Evolutionary conservation across 2,888 invertebrate genomes (phyloP).

Genomic region (Xestia c-nigrum): DNA sequence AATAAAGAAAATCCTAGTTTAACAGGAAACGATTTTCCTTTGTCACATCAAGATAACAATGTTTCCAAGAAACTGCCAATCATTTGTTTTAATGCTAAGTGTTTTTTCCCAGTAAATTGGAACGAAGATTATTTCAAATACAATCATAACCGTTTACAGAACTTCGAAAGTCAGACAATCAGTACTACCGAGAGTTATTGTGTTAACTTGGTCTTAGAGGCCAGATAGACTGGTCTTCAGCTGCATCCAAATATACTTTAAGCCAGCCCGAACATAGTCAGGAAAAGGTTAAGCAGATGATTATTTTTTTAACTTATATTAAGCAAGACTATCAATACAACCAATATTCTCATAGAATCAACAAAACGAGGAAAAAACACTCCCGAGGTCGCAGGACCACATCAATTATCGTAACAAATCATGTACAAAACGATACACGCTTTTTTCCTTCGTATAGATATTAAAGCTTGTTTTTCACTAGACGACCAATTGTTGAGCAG

Average conservation of each 20-base stretch:
- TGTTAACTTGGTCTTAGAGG: background rate
- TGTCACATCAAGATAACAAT: background rate
- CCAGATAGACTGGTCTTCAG: background rate
- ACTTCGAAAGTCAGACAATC: background rate
- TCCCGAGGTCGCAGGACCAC: slow-evolving; percentile 52
- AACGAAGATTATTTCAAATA: background rate
- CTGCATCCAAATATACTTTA: background rate
- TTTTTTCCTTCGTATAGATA: slow-evolving; percentile 32
- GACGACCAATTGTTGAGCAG: slow-evolving; percentile 5
- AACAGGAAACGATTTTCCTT: background rate
- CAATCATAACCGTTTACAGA: background rate
- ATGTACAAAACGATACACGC: slow-evolving; percentile 58
- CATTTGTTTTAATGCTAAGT: slow-evolving; percentile 10
- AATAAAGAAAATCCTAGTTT: background rate
- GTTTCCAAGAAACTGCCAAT: slow-evolving; percentile 9
- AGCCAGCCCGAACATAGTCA: background rate
- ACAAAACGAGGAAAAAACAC: slow-evolving; percentile 55
- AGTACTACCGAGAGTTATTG: background rate
- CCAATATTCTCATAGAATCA: slow-evolving; percentile 27
- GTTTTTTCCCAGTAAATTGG: slow-evolving; percentile 4
- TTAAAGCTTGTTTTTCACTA: slow-evolving; percentile 14
- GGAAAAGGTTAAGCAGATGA: background rate
- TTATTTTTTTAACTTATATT: background rate
- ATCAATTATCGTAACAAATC: slow-evolving; percentile 70
- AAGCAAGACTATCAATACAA: background rate